Base-by-base conservation (phyloP, 2,113 vertebrate species). In the Sphaerodactylus townsendi region DNA sequence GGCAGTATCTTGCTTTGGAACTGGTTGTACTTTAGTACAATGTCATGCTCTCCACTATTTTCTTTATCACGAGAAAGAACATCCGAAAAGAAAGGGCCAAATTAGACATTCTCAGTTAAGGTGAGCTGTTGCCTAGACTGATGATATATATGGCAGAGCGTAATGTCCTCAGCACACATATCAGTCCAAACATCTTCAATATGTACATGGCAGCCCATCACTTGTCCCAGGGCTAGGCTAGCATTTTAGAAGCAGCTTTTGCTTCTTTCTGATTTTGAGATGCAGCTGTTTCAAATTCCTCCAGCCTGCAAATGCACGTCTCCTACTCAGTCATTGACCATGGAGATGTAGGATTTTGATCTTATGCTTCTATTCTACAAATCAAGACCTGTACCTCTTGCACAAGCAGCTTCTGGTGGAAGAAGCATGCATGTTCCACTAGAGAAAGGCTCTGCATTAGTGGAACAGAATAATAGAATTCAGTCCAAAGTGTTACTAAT, bases 231-330 rank as follows among this genome's bases (percentile, higher is more conserved):
- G 19, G 19, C 48, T 56, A 35, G 19, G 30, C 48, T 35, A 35
- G 21, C n/a, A 56, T 8, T 46, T 79, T 79, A 48, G 10, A 8
- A 23, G 66, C 17, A 33, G 13, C 17, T 33, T n/a, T 66, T 78
- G 39, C 28, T 64, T 87, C 86, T 91, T 90, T 70, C 23, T 48
- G 82, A 76, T 93, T 90, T 86, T 85, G 48, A 28, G 23, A 68
- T 48, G 39, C 8, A 46, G 30, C 33, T 44, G 21, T 69, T 80
- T 70, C 23, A 53, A 30, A 15, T n/a, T n/a, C 25, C 0, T 53
- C 33, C 21, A 50, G 35, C 8, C 17, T 33, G 14, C 21, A 46
- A 48, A 37, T 80, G 44, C 59, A 15, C 2, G 25, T 33, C 21
- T 79, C 33, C 41, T n/a, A 15, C 46, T 46, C 23, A 35, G 68